A percentile compares a stretch with the other conserved stretches of the same genome.
Conservation (phyloP, 2,797 vertebrate species). For the Gorsachius magnificus region DNA sequence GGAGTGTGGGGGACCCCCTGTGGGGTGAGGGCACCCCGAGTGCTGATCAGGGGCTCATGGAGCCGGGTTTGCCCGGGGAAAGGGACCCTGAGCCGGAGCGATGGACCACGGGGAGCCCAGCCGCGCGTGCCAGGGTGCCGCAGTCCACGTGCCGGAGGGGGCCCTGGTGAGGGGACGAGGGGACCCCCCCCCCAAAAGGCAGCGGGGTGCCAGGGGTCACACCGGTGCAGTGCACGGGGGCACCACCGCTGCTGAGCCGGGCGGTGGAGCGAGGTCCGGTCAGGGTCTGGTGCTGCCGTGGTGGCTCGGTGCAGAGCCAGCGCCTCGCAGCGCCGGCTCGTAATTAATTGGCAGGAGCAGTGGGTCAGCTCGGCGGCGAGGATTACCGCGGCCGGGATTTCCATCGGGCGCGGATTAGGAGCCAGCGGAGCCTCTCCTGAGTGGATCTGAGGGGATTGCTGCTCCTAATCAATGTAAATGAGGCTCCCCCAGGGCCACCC, state of each 20-base stretch:
- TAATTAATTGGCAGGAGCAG: slow-evolving; percentile 66
- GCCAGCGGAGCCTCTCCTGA: slow-evolving; percentile 53
- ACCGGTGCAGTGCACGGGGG: fast-evolving
- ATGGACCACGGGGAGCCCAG: fast-evolving
- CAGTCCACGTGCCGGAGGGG: fast-evolving
- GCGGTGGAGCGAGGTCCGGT: background rate
- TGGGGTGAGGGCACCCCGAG: fast-evolving
- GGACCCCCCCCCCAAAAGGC: background rate
- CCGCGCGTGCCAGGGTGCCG: background rate
- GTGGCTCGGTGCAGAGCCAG: background rate
- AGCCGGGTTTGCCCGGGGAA: fast-evolving
- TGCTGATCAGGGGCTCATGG: fast-evolving
- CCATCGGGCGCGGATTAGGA: slow-evolving; percentile 63
- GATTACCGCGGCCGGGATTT: slow-evolving; percentile 57
- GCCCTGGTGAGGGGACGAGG: background rate
- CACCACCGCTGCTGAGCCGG: fast-evolving
- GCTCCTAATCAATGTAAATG: slow-evolving; percentile 66
- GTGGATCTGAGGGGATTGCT: slow-evolving; percentile 69
- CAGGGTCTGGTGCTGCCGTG: background rate
- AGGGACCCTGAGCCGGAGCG: background rate
- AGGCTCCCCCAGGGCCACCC: slow-evolving; percentile 65
- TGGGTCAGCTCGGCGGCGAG: slow-evolving; percentile 41
- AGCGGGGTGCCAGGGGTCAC: background rate
- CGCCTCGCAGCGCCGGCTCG: background rate
- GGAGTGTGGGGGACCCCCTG: fast-evolving